Conservation (phyloP, 2,113 vertebrate species). For the Heliornis fulica region DNA sequence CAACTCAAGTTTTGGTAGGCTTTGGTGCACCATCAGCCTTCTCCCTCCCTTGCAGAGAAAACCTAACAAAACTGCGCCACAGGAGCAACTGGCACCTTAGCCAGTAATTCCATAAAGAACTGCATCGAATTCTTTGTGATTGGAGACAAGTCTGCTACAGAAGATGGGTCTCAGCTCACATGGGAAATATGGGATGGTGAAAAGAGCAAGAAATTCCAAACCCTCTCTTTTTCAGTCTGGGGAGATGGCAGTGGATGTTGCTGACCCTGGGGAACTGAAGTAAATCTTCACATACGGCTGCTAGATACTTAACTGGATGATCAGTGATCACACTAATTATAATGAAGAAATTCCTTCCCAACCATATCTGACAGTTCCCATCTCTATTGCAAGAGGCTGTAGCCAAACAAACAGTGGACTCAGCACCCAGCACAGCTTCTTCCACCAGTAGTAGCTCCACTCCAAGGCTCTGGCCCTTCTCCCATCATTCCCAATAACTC, state of each 20-base stretch:
- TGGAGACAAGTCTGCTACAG: background rate
- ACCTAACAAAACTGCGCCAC: background rate
- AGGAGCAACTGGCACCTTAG: background rate
- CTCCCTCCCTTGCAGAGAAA: background rate
- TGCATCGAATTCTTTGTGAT: background rate
- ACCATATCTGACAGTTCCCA: background rate
- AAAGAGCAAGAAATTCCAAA: background rate
- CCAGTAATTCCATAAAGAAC: background rate
- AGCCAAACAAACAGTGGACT: background rate
- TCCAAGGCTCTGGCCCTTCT: background rate
- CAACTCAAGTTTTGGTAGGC: background rate
- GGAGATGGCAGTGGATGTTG: background rate
- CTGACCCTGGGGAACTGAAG: background rate
- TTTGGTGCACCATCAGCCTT: background rate
- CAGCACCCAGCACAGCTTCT: background rate
- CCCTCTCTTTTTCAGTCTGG: background rate
- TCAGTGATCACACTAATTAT: background rate
- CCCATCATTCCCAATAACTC: constrained; percentile 4
- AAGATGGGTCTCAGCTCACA: background rate
- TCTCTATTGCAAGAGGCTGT: constrained; percentile 2
- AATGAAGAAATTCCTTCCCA: background rate
- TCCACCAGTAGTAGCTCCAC: background rate
- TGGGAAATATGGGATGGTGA: background rate
- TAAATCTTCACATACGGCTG: background rate
- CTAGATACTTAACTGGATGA: background rate